phyloP scores from a whole-genome alignment of 2,797 vertebrate species.

The Pipistrellus pygmaeus region DNA sequence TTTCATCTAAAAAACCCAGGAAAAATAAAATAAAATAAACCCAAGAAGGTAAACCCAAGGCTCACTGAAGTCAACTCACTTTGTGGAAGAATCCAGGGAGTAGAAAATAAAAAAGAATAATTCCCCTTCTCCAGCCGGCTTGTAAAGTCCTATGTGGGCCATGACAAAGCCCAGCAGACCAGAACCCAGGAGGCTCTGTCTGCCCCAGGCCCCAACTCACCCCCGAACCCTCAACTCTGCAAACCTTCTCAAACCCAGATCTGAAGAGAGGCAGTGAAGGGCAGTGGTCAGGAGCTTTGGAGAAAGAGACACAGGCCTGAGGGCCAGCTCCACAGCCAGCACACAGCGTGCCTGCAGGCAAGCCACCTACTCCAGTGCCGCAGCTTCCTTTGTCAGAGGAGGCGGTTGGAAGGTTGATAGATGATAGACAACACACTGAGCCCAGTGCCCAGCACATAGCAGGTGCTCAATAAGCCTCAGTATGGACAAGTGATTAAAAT shows the following conservation, averaged over 20 bases:
- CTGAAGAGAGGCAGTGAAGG: neutral
- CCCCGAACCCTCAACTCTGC: neutral
- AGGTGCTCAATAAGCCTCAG: neutral
- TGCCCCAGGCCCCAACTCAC: neutral
- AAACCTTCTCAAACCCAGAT: neutral
- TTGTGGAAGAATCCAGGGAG: neutral
- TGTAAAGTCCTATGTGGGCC: neutral
- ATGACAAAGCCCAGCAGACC: neutral
- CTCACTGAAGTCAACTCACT: neutral
- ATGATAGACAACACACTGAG: fast-evolving
- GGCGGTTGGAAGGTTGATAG: neutral
- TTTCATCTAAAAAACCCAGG: neutral
- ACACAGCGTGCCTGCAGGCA: neutral
- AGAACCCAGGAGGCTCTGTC: neutral
- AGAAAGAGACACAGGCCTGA: neutral
- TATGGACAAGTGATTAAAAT: neutral
- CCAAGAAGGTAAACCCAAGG: no score
- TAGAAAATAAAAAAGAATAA: neutral
- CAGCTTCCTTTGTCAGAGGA: neutral
- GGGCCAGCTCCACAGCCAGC: neutral
- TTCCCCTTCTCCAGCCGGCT: neutral
- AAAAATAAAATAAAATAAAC: neutral
- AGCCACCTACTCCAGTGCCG: neutral
- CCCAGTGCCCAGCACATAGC: neutral
- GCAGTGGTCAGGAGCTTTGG: neutral